Evolutionary conservation across 2,113 vertebrate species (phyloP), one percentile per base, ranked within the genome.

Genomic region (Rhineura floridana): DNA sequence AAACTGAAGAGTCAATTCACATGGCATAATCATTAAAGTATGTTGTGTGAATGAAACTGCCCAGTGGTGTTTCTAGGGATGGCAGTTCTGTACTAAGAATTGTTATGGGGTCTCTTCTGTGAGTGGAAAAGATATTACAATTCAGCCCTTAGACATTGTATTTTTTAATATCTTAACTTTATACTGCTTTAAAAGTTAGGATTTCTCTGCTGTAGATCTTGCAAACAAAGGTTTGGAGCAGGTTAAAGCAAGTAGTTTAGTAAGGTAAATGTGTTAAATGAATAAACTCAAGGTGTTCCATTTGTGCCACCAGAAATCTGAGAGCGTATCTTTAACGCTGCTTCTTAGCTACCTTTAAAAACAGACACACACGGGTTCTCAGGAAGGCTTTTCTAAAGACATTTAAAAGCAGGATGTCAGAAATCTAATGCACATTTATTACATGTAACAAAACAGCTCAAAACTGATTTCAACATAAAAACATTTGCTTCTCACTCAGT

Each of bases 81-180:
- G 48, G 36, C 69, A 44, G 25, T 12, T 75, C 6, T n/a, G 39
- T 42, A 33, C 39, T 62, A 28, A 36, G 25, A 75, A 73, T 62
- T 52, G 50, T 84, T 50, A 42, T 28, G n/a, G 50, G 36, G 69
- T 12, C 13, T 44, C 44, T 33, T 52, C 30, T 76, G 72, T 62
- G 70, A 63, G 15, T 78, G 42, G 44, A 63, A 78, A 48, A 50
- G 21, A 11, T 78, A 6, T 12, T 86, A 46, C 39, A 36, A 52
- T 65, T 59, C 62, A 88, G 59, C 59, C 28, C 36, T 77, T 83
- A 83, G 25, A 67, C 59, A 6, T 65, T 36, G 15, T 67, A 42
- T 10, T 77, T 69, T 44, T 52, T 55, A 89, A 89, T 72, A 42
- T 72, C 46, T 85, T 48, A 46, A 85, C 52, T 63, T 85, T n/a